A percentile compares a stretch with the other conserved stretches of the same genome.
phyloP scores from a whole-genome alignment of 2,888 invertebrate genomes.

The Brachypterus glaber region DNA sequence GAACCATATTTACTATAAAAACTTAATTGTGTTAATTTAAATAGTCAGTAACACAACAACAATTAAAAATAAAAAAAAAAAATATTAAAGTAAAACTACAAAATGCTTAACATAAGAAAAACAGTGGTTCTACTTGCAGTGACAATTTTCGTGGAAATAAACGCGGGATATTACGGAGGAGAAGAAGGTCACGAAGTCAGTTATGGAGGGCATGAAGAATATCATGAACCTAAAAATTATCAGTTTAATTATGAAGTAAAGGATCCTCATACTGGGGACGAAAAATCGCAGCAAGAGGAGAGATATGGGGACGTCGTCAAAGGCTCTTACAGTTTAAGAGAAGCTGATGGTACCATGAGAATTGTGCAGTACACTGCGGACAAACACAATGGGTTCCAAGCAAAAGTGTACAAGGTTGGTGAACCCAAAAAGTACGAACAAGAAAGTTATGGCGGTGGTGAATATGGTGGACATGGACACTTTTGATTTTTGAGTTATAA shows the following conservation, averaged over 20 bases:
- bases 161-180: conserved; percentile 8
- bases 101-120: no score
- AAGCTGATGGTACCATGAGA: conserved; percentile 40
- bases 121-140: no score
- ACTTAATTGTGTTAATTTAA: no score
- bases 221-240: conserved; percentile 20
- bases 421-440: conserved; percentile 8
- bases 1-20: no score
- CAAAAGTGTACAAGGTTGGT: conserved; percentile 20
- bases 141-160: neutral
- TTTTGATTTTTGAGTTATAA: neutral
- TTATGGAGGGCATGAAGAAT: neutral
- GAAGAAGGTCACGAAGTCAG: conserved; percentile 4
- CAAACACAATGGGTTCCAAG: conserved; percentile 22
- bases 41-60: no score
- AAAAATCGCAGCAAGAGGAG: conserved; percentile 16
- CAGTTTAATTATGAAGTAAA: conserved; percentile 22
- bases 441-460: conserved; percentile 10
- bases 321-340: conserved; percentile 44
- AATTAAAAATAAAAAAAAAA: no score
- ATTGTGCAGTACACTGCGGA: conserved; percentile 23
- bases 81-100: no score
- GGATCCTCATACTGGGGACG: conserved; percentile 21
- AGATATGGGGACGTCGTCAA: conserved; percentile 51
- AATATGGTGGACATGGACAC: neutral